Evolutionary conservation across 2,888 invertebrate species (phyloP).

Genomic region (Limenitis camilla): DNA sequence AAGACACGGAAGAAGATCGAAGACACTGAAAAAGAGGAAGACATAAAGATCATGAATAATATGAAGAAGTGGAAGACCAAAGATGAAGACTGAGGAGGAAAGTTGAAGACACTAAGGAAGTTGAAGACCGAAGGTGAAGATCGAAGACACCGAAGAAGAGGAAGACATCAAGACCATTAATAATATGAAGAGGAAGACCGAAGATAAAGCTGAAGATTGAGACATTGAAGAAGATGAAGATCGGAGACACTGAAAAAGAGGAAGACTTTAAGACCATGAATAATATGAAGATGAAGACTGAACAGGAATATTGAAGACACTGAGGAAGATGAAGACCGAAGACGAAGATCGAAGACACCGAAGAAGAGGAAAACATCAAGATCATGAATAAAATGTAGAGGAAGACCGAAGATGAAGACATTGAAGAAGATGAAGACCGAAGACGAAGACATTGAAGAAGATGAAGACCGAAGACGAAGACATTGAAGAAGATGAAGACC

Average conservation of each 20-base stretch:
- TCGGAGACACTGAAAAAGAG: background rate
- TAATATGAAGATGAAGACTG: background rate
- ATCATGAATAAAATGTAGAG: too few species aligned
- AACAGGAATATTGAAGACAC: too few species aligned
- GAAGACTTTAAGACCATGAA: constrained; percentile 2
- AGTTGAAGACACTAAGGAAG: too few species aligned
- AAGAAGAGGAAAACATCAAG: background rate
- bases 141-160: background rate
- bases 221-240: background rate
- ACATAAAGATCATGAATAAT: too few species aligned
- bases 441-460: background rate
- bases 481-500: background rate
- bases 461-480: constrained; percentile 11
- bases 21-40: background rate
- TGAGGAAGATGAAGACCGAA: constrained; percentile 1
- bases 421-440: constrained; percentile 1
- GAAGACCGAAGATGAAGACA: too few species aligned
- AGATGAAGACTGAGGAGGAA: constrained; percentile 4
- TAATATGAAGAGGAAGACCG: background rate
- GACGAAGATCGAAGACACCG: constrained; percentile 5
- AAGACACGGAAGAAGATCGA: background rate
- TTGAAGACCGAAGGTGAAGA: too few species aligned
- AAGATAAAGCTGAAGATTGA: background rate
- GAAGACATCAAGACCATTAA: constrained; percentile 2
- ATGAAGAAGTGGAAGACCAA: too few species aligned